These are phyloP conservation scores for Chelidonichthys spinosus DNA, from an alignment of 2,797 vertebrate genomes.

Conservation along the genomic window DNA sequence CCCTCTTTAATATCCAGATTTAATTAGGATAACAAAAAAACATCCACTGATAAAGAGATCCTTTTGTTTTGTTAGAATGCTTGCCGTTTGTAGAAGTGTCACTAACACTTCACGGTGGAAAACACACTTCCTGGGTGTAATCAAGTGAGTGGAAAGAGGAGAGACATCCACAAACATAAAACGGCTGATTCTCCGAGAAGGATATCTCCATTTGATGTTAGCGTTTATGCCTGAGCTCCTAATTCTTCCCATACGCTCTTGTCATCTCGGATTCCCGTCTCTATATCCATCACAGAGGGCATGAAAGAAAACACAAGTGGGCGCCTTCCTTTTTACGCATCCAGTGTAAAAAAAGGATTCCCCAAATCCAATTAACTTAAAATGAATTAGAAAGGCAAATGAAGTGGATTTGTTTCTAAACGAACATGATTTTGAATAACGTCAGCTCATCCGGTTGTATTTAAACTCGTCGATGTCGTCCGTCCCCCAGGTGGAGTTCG, in stretches of 20 bases:
- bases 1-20: slow-evolving; percentile 37
- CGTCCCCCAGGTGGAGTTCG: slow-evolving; percentile 91
- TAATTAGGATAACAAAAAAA: slow-evolving; percentile 45
- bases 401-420: slow-evolving; percentile 23
- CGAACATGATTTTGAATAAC: slow-evolving; percentile 24
- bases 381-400: slow-evolving; percentile 44
- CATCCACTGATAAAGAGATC: slow-evolving; percentile 25
- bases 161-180: slow-evolving; percentile 17
- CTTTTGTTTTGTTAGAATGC: slow-evolving; percentile 3
- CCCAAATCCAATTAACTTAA: slow-evolving; percentile 42
- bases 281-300: slow-evolving; percentile 25
- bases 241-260: slow-evolving; percentile 20
- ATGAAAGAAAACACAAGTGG: slow-evolving; percentile 35
- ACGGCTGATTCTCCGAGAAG: slow-evolving; percentile 25
- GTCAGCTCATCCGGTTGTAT: not conserved
- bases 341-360: slow-evolving; percentile 23
- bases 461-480: slow-evolving; percentile 5
- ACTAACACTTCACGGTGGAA: not conserved
- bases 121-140: slow-evolving; percentile 24
- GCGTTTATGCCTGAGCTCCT: slow-evolving; percentile 34
- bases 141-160: slow-evolving; percentile 12
- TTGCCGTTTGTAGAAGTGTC: slow-evolving; percentile 4
- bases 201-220: slow-evolving; percentile 36
- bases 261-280: slow-evolving; percentile 29
- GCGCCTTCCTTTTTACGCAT: slow-evolving; percentile 14